Base-by-base conservation (phyloP, 2,888 invertebrate genomes). In the Ceramica pisi region DNA sequence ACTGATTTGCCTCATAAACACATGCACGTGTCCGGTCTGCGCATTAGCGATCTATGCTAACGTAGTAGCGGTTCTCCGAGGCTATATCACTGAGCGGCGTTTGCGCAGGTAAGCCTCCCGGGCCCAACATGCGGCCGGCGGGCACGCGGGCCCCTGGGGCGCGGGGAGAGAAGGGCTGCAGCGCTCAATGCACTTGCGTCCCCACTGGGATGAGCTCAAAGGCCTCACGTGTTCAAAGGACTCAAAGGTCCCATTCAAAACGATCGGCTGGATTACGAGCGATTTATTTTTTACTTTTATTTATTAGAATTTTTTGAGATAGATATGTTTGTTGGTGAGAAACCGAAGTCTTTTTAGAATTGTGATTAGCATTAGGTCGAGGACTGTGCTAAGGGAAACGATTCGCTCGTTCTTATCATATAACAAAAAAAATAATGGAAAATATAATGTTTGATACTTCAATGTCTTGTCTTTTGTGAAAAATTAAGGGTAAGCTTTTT, bases 101-200 rank as follows among this genome's bases (percentile, higher is more conserved):
- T 79, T 84, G 89, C 89, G 92, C 94, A 94, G 95, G 94, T 94
- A 94, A 94, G 91, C 94, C 94, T 94, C 86, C 90, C 85, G 83
- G 85, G 76, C 70, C 75, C 53, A 83, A 81, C 78, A 67, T 59
- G 76, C 84, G 81, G 75, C 67, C 69, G 81, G 73, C 75, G 72
- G 76, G 82, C 35, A 78, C 77, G 71, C 82, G 83, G 81, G 81
- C 57, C 65, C 78, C 70, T 73, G 69, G 74, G 80, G 83, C 68
- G 73, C 70, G 67, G 76, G 69, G 81, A 66, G 67, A 78, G 70
- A 81, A 80, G 66, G 71, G 73, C 67, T 72, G 69, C 73, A 62
- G 78, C 86, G 81, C 88, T 89, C 88, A 90, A 90, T 92, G 92
- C 93, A 93, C 93, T 93, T 93, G 92, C 90, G 88, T 83, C 86